Percentiles rank a stretch among this genome's conserved stretches.
Conservation (phyloP, 2,888 invertebrate species). For the Synergus umbraculus region DNA sequence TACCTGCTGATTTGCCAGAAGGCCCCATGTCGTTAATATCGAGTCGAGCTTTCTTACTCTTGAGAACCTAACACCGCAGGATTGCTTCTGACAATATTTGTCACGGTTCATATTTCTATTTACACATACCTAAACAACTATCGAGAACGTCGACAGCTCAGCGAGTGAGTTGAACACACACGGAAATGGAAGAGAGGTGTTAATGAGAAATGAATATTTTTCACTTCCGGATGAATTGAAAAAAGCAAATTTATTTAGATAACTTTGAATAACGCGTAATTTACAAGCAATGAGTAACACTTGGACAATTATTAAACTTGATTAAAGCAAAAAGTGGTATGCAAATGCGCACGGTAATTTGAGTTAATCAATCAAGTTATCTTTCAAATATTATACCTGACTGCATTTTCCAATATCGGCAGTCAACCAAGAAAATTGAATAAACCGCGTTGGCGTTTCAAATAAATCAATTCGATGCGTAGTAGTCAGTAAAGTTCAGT, state of each 20-base stretch:
- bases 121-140: slow-evolving; percentile 29
- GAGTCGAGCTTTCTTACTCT: slow-evolving; percentile 47
- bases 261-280: background rate
- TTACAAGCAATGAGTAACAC: too few species aligned
- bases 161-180: slow-evolving; percentile 17
- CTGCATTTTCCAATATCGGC: background rate
- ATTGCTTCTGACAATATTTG: slow-evolving; percentile 68
- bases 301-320: too few species aligned
- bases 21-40: slow-evolving; percentile 50
- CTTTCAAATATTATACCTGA: background rate
- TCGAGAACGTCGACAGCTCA: slow-evolving; percentile 28
- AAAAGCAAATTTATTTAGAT: background rate
- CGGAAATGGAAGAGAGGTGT: slow-evolving; percentile 25
- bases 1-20: slow-evolving; percentile 68
- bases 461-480: slow-evolving; percentile 31
- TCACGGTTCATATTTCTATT: slow-evolving; percentile 56
- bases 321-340: background rate
- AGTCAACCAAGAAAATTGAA: background rate
- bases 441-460: background rate
- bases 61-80: slow-evolving; percentile 31
- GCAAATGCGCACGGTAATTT: background rate
- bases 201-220: slow-evolving; percentile 34
- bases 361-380: background rate
- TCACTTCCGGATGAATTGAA: slow-evolving; percentile 10
- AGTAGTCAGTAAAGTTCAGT: slow-evolving; percentile 36